Evolutionary conservation across 2,888 invertebrate species (phyloP), one percentile per base, ranked within the genome.

Genomic region (Tinea trinotella): DNA sequence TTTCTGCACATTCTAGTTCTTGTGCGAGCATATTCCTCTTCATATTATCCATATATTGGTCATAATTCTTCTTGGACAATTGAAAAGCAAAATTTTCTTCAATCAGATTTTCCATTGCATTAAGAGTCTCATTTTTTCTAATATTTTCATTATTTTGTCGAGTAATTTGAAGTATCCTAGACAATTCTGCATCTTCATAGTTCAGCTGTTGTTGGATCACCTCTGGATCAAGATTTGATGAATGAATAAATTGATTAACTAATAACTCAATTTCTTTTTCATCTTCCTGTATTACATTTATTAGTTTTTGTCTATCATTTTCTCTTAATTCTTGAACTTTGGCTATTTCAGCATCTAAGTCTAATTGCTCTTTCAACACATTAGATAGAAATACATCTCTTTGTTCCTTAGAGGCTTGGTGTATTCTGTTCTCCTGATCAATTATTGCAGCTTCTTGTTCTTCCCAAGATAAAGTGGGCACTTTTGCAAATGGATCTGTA

Each of bases 241-340:
- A 76, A 55, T 87, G 80, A 59, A 92, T 77, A 64, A 93, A 88
- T 68, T 91, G 89, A 56, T 87, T 87, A 24, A 93, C 90, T 34
- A 92, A 62, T 58, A 74, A 73, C 60, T 88, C 79, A 64, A 91
- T 90, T 58, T 91, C 89, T 62, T 88, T 88, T 70, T 89, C 88
- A 74, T 93, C 92, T 68, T 88, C 76, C 66, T 89, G 88, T 59
- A 92, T 85, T 59, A 89, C 84, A 69, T 88, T 84, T 53, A 91
- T 86, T 48, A 92, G 71, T 61, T 80, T 82, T 62, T 86, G 87
- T 58, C 89, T 76, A 59, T 91, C 91, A 36, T 75, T 65, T 67
- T 93, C 92, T 71, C 88, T 90, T 60, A 87, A 86, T 66, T 87
- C 88, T 62, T 93, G 93, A 56, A 93, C 85, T 76, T 89, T 90